phyloP scores from a whole-genome alignment of 2,797 vertebrate genomes.

The Tadarida brasiliensis region DNA sequence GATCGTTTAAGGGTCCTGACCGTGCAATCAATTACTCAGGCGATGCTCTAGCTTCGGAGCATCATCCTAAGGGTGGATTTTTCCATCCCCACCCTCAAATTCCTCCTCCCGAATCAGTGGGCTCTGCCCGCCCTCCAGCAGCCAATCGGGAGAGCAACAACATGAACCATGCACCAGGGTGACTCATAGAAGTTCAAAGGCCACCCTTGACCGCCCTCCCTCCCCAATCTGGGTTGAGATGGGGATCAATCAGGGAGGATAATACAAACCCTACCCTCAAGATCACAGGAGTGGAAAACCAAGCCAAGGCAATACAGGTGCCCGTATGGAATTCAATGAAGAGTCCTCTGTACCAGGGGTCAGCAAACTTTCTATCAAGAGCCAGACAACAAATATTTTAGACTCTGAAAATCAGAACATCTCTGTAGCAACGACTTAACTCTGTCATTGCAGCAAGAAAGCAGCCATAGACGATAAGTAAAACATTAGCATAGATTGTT shows the following conservation, averaged over 20 bases:
- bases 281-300: neutral
- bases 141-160: neutral
- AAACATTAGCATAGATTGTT: neutral
- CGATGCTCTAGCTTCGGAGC: neutral
- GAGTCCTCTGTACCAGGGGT: neutral
- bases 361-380: neutral
- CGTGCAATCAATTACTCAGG: neutral
- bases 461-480: neutral
- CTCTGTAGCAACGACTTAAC: neutral
- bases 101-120: neutral
- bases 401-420: neutral
- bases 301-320: neutral
- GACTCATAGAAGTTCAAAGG: neutral
- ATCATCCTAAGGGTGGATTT: neutral
- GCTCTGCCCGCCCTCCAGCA: neutral
- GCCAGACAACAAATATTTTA: neutral
- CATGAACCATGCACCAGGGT: accelerated
- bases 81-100: neutral
- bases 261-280: neutral
- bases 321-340: neutral
- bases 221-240: neutral
- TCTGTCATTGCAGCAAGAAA: neutral
- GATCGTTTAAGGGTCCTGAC: neutral
- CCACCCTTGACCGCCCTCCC: neutral
- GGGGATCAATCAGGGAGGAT: neutral